Evolutionary conservation across 2,888 invertebrate species (phyloP).

Genomic region (Nephrotoma guestfalica): DNA sequence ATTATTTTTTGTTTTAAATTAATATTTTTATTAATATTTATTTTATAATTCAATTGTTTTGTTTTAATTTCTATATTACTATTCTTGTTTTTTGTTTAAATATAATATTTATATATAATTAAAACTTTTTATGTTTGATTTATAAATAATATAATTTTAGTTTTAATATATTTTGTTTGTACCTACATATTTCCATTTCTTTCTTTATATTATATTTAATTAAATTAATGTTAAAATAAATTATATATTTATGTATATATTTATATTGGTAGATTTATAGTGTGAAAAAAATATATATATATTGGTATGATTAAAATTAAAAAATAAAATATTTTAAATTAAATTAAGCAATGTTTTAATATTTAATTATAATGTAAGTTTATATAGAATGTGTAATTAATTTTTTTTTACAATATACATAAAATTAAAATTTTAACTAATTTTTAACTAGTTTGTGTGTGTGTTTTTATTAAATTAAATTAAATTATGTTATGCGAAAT

Average conservation of each 20-base stretch:
- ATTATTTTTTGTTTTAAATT: not conserved
- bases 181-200: constrained; percentile 1
- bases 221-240: not conserved
- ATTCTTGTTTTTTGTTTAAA: not conserved
- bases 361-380: not conserved
- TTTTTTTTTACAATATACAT: not conserved
- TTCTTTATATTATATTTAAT: not conserved
- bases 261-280: not conserved
- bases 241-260: not conserved
- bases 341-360: not conserved
- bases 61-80: not conserved
- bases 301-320: not conserved
- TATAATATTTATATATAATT: not conserved
- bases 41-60: not conserved
- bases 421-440: not conserved
- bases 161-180: not conserved
- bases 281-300: not conserved
- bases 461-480: not conserved
- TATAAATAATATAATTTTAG: not conserved
- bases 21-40: not conserved
- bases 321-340: not conserved
- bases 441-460: not conserved
- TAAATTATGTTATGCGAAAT: not conserved
- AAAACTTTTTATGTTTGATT: not conserved
- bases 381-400: not conserved